These are phyloP conservation scores for Cassiopea andromeda DNA, from an alignment of 30 jellyfish, hydroid and myxozoan genomes.

Conservation along the genomic window DNA sequence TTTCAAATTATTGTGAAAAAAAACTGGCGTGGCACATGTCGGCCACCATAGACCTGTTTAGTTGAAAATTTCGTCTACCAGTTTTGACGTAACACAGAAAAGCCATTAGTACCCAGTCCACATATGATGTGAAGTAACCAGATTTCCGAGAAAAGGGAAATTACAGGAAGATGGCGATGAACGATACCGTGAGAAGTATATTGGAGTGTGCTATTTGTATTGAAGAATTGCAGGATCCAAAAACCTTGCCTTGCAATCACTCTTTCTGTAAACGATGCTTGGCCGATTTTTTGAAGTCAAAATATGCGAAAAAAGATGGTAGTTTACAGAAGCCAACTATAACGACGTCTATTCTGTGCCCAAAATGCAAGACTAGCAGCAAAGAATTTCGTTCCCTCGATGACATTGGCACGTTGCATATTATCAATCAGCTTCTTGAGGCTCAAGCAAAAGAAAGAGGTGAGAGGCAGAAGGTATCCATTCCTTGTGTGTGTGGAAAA, in stretches of 20 bases:
- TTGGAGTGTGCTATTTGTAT: conserved; percentile 13
- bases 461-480: neutral
- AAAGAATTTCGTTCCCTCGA: neutral
- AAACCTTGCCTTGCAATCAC: neutral
- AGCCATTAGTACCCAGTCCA: too few species aligned
- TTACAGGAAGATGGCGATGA: neutral
- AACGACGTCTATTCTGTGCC: neutral
- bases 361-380: neutral
- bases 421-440: neutral
- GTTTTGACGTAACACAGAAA: too few species aligned
- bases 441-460: neutral
- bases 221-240: neutral
- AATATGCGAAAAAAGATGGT: neutral
- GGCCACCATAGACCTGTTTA: too few species aligned
- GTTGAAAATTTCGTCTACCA: too few species aligned
- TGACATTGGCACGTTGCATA: neutral
- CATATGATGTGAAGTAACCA: too few species aligned
- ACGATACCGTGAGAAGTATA: neutral
- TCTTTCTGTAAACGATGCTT: conserved; percentile 12
- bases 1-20: too few species aligned
- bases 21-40: too few species aligned
- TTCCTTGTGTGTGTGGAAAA: neutral
- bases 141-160: too few species aligned
- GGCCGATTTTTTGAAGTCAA: neutral
- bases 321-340: neutral